These are phyloP conservation scores for Brachionus sp. DNA, from an alignment of 1,140 invertebrate species.

Conservation along the genomic window DNA sequence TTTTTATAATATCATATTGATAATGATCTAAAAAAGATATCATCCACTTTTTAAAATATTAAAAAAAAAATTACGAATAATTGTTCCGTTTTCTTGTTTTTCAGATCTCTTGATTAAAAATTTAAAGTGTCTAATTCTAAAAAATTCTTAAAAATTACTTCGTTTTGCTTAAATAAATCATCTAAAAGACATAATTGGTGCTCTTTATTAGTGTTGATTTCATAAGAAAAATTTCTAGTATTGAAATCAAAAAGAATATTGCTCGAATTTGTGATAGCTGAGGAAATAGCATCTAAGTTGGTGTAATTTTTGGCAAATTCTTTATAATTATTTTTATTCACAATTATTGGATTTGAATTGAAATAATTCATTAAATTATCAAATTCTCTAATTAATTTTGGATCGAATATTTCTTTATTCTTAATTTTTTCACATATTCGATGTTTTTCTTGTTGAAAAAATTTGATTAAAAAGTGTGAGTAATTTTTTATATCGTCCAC, in stretches of 20 bases:
- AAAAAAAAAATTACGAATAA: not conserved
- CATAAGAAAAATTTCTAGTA: not conserved
- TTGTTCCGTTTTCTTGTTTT: not conserved
- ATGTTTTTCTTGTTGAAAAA: not conserved
- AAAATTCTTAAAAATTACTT: not conserved
- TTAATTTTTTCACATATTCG: not conserved
- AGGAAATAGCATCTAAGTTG: not conserved
- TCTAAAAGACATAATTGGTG: not conserved
- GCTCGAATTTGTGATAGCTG: not conserved
- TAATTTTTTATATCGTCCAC: not conserved
- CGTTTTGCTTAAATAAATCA: not conserved
- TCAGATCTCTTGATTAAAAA: not conserved
- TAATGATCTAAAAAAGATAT: not conserved
- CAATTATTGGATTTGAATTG: not conserved
- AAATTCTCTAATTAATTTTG: not conserved
- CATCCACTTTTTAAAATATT: not conserved
- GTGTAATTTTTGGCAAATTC: not conserved
- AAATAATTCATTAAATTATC: not conserved
- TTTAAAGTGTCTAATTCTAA: not conserved
- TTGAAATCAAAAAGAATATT: not conserved
- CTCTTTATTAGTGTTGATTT: not conserved
- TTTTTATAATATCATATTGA: not conserved
- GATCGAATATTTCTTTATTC: not conserved
- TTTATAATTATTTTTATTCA: constrained; percentile 12
- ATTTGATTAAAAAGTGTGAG: constrained; percentile 1